A percentile compares a stretch with the other conserved stretches of the same genome.
Conservation (phyloP, 2,113 vertebrate genomes). For the Prolemur simus region DNA sequence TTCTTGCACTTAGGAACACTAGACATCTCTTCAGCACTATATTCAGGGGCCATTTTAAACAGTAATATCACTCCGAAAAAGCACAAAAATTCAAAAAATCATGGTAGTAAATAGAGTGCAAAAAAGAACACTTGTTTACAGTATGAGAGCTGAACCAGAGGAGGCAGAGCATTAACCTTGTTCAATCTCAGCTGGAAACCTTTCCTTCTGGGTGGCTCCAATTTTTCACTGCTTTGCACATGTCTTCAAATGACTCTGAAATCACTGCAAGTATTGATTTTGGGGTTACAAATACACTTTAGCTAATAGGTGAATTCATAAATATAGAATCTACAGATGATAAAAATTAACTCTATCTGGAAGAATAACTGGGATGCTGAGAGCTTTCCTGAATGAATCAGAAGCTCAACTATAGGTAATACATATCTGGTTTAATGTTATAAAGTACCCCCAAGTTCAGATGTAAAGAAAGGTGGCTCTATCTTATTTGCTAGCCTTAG, state of each 20-base stretch:
- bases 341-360: neutral
- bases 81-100: neutral
- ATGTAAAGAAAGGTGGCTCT: neutral
- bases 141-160: neutral
- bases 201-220: too few species aligned
- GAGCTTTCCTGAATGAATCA: neutral
- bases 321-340: neutral
- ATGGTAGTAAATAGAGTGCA: neutral
- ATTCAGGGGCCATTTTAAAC: neutral
- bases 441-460: neutral
- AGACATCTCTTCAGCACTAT: neutral
- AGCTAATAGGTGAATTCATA: neutral
- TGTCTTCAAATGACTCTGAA: neutral
- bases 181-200: neutral
- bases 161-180: neutral
- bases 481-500: neutral
- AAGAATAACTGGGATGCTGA: neutral
- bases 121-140: neutral
- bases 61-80: neutral
- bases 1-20: neutral
- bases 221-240: neutral
- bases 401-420: neutral
- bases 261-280: neutral
- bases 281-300: neutral
- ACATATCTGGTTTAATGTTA: neutral